Evolutionary conservation across 2,113 vertebrate species (phyloP).

Genomic region (Madoqua kirkii): DNA sequence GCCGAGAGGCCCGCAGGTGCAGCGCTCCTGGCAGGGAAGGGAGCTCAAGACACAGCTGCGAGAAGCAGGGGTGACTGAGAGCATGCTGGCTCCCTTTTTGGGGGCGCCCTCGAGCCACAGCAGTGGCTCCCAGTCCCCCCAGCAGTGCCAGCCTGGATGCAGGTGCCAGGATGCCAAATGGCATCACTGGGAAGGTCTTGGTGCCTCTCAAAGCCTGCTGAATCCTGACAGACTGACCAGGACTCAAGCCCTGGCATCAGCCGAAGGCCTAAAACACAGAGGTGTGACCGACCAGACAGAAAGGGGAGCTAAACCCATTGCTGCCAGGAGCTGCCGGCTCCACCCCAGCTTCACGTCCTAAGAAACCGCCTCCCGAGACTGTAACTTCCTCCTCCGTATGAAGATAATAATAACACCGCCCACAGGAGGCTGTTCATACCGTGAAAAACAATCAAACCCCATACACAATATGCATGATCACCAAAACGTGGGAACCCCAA

Average conservation of each 20-base stretch:
- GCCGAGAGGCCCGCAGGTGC: fast-evolving
- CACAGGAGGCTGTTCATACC: not conserved
- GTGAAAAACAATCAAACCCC: not conserved
- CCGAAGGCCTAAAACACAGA: fast-evolving
- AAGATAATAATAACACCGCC: not conserved
- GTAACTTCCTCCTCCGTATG: fast-evolving
- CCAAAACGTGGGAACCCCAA: fast-evolving
- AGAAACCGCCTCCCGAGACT: fast-evolving
- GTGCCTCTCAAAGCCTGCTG: not conserved
- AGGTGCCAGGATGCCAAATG: not conserved
- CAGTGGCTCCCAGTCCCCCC: not conserved
- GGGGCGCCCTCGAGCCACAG: not conserved
- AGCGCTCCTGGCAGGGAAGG: fast-evolving
- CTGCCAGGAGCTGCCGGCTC: not conserved
- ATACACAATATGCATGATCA: fast-evolving
- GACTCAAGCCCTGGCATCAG: no score
- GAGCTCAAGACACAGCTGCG: not conserved
- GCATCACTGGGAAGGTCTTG: not conserved
- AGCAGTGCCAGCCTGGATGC: fast-evolving
- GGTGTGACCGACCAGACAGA: not conserved
- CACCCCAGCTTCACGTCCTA: not conserved
- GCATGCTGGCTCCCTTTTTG: fast-evolving
- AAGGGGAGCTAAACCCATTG: fast-evolving
- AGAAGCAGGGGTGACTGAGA: not conserved
- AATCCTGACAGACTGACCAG: not conserved